Conservation (phyloP, 2,797 vertebrate genomes). For the Neopelma chrysocephalum region DNA sequence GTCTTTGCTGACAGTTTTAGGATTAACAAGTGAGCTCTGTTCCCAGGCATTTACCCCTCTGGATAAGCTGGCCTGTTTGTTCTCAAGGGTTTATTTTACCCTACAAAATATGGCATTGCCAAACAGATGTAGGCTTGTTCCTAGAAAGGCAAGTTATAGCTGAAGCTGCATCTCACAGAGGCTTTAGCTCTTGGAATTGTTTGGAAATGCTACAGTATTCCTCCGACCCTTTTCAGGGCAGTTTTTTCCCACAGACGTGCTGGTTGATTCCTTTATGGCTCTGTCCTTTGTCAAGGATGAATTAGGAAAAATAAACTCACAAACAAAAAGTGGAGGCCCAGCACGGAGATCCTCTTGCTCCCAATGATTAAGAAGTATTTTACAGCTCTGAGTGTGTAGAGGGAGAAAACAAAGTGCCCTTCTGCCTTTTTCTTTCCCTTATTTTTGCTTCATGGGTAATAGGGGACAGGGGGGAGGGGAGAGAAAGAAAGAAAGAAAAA, state of each 20-base stretch:
- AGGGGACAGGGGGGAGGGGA: rapidly evolving
- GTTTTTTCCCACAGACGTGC: slow-evolving; percentile 59
- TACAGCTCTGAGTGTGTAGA: neutral
- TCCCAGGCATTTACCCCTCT: slow-evolving; percentile 60
- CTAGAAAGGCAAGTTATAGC: slow-evolving; percentile 69
- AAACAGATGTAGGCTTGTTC: slow-evolving; percentile 77
- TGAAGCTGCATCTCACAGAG: slow-evolving; percentile 45
- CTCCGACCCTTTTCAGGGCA: slow-evolving; percentile 64
- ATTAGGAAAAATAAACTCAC: slow-evolving; percentile 58
- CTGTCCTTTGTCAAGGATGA: slow-evolving; percentile 27
- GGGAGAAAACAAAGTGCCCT: slow-evolving; percentile 17
- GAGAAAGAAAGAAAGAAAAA: neutral
- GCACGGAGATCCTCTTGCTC: slow-evolving; percentile 26
- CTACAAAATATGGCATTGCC: slow-evolving; percentile 72
- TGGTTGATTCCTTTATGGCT: slow-evolving; percentile 40
- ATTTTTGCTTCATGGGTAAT: neutral
- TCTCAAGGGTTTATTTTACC: slow-evolving; percentile 76
- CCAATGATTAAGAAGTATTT: slow-evolving; percentile 49
- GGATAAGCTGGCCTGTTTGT: slow-evolving; percentile 70
- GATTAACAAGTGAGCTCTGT: slow-evolving; percentile 69
- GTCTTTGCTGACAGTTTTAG: slow-evolving; percentile 66
- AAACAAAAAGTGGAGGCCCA: slow-evolving; percentile 49
- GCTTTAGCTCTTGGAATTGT: slow-evolving; percentile 59
- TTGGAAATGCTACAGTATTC: slow-evolving; percentile 56
- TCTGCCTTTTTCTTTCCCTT: neutral